These are phyloP conservation scores for Eurytoma californica DNA, from an alignment of 2,888 invertebrate species.

Conservation along the genomic window DNA sequence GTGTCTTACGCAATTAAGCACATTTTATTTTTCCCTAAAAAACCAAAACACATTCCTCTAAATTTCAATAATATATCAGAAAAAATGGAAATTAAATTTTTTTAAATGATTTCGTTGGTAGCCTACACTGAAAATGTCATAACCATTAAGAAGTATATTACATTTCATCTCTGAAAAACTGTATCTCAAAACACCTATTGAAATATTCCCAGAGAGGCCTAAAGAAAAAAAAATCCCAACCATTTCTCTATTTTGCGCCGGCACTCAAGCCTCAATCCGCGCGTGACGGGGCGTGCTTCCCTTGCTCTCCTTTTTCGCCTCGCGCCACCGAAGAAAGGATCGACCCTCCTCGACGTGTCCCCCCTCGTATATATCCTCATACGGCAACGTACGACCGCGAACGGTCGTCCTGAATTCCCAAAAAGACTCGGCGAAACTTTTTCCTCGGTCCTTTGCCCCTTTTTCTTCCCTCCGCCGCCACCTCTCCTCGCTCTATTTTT, in stretches of 20 bases:
- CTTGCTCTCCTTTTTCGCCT: constrained; percentile 56
- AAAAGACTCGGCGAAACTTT: constrained; percentile 54
- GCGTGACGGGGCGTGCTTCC: constrained; percentile 57
- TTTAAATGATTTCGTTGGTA: no score
- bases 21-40: no score
- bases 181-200: no score
- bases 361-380: constrained; percentile 55
- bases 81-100: no score
- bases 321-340: constrained; percentile 43
- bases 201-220: no score
- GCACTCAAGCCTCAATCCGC: constrained; percentile 58
- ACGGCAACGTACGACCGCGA: constrained; percentile 58
- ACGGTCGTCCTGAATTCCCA: constrained; percentile 57
- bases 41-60: no score
- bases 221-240: neutral
- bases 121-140: no score
- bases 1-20: no score
- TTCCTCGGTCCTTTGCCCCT: constrained; percentile 4
- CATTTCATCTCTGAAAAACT: no score
- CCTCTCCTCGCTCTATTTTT: neutral
- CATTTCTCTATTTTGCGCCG: constrained; percentile 36
- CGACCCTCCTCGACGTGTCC: constrained; percentile 53
- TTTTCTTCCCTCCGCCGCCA: constrained; percentile 4
- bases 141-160: no score
- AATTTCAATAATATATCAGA: no score